phyloP scores from a whole-genome alignment of 2,113 vertebrate genomes.

The Labeo catla region DNA sequence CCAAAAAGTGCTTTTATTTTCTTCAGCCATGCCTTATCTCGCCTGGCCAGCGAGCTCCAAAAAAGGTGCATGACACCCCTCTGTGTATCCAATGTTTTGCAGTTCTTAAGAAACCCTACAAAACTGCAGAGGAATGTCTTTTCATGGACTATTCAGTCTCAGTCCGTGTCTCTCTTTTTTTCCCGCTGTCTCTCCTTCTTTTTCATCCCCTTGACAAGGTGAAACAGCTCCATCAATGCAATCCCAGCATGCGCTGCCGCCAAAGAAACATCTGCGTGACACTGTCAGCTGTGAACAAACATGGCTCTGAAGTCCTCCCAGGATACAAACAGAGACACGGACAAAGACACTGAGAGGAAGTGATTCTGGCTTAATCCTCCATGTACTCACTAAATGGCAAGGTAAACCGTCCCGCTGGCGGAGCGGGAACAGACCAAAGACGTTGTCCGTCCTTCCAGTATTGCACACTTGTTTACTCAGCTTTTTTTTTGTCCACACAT shows the following conservation, averaged over 20 bases:
- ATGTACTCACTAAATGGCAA: constrained; percentile 65
- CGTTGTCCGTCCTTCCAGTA: constrained; percentile 47
- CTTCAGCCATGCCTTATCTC: background rate
- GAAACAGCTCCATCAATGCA: constrained; percentile 63
- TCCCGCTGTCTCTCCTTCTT: constrained; percentile 32
- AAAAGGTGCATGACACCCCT: background rate
- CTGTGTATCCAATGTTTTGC: constrained; percentile 30
- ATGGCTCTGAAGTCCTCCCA: constrained; percentile 45
- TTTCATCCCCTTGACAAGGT: constrained; percentile 61
- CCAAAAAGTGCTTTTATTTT: background rate
- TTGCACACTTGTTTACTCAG: constrained; percentile 68
- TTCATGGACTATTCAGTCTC: constrained; percentile 46
- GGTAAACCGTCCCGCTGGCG: constrained; percentile 59
- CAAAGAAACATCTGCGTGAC: constrained; percentile 70
- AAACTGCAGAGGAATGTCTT: constrained; percentile 56
- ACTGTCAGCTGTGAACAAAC: constrained; percentile 62
- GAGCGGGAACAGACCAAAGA: constrained; percentile 61
- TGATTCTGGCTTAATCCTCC: constrained; percentile 63
- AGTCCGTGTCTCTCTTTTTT: constrained; percentile 34
- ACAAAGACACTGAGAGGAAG: constrained; percentile 60
- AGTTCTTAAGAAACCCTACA: constrained; percentile 50
- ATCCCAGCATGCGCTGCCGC: constrained; percentile 53
- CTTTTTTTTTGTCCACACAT: constrained; percentile 66
- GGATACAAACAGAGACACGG: constrained; percentile 57
- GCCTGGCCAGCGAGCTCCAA: background rate